Conservation (phyloP, 1,140 invertebrate species). For the Drosophila littoralis region DNA sequence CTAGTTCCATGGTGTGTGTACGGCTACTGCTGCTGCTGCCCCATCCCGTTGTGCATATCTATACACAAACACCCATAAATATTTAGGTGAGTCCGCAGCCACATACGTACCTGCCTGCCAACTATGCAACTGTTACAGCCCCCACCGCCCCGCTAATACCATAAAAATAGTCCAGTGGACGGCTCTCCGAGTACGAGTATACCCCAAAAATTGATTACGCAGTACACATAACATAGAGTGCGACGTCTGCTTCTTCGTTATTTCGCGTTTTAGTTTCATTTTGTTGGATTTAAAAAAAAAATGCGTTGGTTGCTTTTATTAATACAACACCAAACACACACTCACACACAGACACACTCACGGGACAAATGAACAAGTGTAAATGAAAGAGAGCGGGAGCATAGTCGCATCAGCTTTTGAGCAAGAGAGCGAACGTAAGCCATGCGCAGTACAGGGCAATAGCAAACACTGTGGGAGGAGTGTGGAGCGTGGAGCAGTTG, state of each 20-base stretch:
- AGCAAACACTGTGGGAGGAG: constrained; percentile 1
- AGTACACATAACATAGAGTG: constrained; percentile 48
- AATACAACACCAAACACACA: constrained; percentile 63
- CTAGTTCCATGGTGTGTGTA: constrained; percentile 56
- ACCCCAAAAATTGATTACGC: constrained; percentile 75
- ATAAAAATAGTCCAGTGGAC: constrained; percentile 63
- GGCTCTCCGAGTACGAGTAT: constrained; percentile 1
- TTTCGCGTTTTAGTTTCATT: constrained; percentile 59
- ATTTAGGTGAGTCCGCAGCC: constrained; percentile 68
- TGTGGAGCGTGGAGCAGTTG: constrained; percentile 33
- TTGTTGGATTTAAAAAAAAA: constrained; percentile 71
- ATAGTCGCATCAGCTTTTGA: constrained; percentile 50
- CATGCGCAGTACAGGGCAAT: constrained; percentile 53
- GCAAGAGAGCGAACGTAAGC: constrained; percentile 26
- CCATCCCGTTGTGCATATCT: constrained; percentile 56
- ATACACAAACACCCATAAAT: constrained; percentile 47
- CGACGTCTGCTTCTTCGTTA: constrained; percentile 37
- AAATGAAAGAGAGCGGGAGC: constrained; percentile 37
- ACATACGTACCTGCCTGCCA: constrained; percentile 28
- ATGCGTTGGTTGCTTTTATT: constrained; percentile 82
- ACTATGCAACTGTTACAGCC: constrained; percentile 67
- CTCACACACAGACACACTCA: constrained; percentile 28
- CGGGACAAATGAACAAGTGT: constrained; percentile 53
- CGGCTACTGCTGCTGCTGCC: constrained; percentile 50
- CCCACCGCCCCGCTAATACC: constrained; percentile 17